Evolutionary conservation across 2,797 vertebrate genomes (phyloP).

Genomic region (Aplochiton taeniatus): DNA sequence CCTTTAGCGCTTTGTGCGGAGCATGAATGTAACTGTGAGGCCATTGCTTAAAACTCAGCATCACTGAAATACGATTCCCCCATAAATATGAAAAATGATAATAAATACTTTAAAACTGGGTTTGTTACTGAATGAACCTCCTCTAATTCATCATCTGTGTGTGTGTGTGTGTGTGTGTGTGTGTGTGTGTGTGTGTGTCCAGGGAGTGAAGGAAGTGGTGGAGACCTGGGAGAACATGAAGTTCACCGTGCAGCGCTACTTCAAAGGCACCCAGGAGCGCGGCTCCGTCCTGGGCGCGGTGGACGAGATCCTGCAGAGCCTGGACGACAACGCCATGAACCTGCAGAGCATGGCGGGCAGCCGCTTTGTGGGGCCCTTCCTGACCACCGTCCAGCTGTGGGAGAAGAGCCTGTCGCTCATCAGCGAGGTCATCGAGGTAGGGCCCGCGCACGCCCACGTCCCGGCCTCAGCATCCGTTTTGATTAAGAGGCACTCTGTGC

Average conservation of each 20-base stretch:
- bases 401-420: slow-evolving; percentile 92
- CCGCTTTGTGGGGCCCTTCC: slow-evolving; percentile 91
- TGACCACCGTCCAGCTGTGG: slow-evolving; percentile 85
- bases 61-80: no score
- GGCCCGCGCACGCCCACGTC: slow-evolving; percentile 29
- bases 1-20: no score
- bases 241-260: slow-evolving; percentile 83
- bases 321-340: slow-evolving; percentile 90
- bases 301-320: slow-evolving; percentile 85
- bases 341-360: slow-evolving; percentile 92
- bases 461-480: not conserved
- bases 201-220: slow-evolving; percentile 91
- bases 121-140: no score
- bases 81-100: no score
- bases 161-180: slow-evolving; percentile 12
- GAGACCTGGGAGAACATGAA: slow-evolving; percentile 91
- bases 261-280: slow-evolving; percentile 86
- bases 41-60: no score
- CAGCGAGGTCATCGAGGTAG: slow-evolving; percentile 92
- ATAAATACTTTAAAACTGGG: no score
- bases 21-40: no score
- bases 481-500: not conserved
- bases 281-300: slow-evolving; percentile 86
- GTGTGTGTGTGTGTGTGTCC: slow-evolving; percentile 24
- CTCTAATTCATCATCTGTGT: not conserved